Conservation (phyloP, 1,140 invertebrate genomes). For the Hermetia illucens region DNA sequence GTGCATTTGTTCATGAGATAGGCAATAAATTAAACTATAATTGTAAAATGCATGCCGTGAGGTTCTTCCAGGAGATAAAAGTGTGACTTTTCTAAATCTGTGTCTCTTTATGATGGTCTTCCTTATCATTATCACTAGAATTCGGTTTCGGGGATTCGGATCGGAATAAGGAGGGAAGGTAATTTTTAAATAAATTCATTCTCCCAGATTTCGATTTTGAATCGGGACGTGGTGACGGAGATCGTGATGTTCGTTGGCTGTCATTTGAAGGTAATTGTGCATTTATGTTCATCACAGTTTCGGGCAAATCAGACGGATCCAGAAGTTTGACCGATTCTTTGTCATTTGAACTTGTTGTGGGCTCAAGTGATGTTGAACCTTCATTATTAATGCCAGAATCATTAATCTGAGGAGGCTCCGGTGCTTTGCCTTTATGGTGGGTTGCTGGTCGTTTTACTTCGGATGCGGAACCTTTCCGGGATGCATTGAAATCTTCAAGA, state of each 20-base stretch:
- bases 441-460: not conserved
- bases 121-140: slow-evolving; percentile 7
- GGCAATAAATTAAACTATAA: no score
- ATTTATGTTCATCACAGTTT: not conserved
- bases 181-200: slow-evolving; percentile 18
- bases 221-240: slow-evolving; percentile 2
- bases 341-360: slow-evolving; percentile 5
- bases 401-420: slow-evolving; percentile 14
- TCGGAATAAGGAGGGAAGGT: slow-evolving; percentile 23
- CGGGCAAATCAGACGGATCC: not conserved
- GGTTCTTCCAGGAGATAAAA: slow-evolving; percentile 1
- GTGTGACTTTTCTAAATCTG: slow-evolving; percentile 13
- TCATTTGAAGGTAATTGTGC: not conserved
- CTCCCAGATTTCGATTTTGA: slow-evolving; percentile 17
- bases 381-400: not conserved
- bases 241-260: not conserved
- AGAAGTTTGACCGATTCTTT: not conserved
- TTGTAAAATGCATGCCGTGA: not conserved
- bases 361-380: not conserved
- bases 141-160: slow-evolving; percentile 11
- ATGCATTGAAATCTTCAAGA: not conserved
- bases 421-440: slow-evolving; percentile 23
- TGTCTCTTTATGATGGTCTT: slow-evolving; percentile 15
- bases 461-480: not conserved
- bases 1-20: no score